Evolutionary conservation across 2,113 vertebrate species (phyloP).

Genomic region (Camelus dromedarius): DNA sequence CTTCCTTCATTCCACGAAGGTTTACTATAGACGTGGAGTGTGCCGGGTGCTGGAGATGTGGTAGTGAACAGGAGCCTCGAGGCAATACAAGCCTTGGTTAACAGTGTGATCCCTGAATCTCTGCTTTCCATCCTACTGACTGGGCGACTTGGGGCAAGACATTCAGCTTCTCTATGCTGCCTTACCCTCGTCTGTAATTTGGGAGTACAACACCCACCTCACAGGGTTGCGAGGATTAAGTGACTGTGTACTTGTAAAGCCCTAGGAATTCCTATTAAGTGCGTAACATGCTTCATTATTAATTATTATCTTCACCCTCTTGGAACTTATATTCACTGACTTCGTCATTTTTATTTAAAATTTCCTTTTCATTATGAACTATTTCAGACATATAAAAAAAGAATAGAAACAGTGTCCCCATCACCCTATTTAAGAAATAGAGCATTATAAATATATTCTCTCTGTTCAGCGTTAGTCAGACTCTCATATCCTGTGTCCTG

Average conservation of each 20-base stretch:
- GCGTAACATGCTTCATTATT: neutral
- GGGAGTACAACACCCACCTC: neutral
- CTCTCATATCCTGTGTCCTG: neutral
- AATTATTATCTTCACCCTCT: constrained; percentile 3
- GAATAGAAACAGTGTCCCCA: neutral
- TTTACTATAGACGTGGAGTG: neutral
- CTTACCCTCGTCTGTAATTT: neutral
- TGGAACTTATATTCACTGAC: neutral
- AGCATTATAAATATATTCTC: neutral
- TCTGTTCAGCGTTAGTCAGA: neutral
- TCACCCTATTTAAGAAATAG: constrained; percentile 15
- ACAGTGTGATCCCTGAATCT: neutral
- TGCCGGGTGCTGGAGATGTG: neutral
- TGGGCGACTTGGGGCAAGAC: neutral
- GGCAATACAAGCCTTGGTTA: neutral
- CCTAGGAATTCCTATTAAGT: neutral
- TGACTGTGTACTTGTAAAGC: neutral
- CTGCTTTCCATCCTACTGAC: neutral
- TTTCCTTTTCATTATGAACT: neutral
- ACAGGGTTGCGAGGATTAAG: neutral
- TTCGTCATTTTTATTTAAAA: neutral
- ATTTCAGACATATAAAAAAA: neutral
- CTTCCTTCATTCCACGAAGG: neutral
- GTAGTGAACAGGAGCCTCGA: neutral
- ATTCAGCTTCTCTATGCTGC: neutral